Base-by-base conservation (phyloP, 2,113 vertebrate genomes). In the Menura novaehollandiae region DNA sequence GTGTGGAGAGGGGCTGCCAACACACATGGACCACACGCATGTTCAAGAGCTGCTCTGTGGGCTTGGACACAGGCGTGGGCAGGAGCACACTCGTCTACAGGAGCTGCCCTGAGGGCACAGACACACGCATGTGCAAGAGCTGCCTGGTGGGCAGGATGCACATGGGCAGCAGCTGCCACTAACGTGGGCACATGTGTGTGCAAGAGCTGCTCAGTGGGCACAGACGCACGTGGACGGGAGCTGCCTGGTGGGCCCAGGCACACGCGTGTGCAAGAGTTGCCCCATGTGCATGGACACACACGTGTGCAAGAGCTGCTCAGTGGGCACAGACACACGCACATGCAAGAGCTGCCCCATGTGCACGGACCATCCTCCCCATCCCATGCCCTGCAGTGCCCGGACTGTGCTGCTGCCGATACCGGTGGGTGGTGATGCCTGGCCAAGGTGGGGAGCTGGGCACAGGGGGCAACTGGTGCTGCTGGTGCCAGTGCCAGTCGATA, bases 311-410 rank as follows among this genome's bases (percentile, higher is more conserved):
- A 39, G 27, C 39, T 46, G 51, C 21, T n/a, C 46, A 28, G 28
- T 14, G 33, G 19, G 28, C 51, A 58, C 9, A 39, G 16, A 37
- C 33, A 41, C 37, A 27, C 6, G 6, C 1, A 5, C 20, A n/a
- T 67, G 52, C 37, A 6, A 55, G 51, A 46, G 18, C 17, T 43
- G 58, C 32, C 17, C 43, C 1, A 6, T 24, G 59, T 19, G 39
- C 49, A 11, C 1, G 3, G 37, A 15, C 16, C 1, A 3, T 10
- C 22, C 9, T 52, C 15, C 21, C 52, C 43, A 15, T 58, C 6
- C n/a, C 30, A 2, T 16, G 19, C 28, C 24, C 68, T 2, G 5
- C 59, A 2, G 35, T 20, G 5, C 69, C 49, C 21, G 3, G 11
- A 14, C 20, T 19, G 10, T 49, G 44, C 66, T 3, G 59, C 20